phyloP scores from a whole-genome alignment of 2,113 vertebrate genomes.

The Engraulis encrasicolus region DNA sequence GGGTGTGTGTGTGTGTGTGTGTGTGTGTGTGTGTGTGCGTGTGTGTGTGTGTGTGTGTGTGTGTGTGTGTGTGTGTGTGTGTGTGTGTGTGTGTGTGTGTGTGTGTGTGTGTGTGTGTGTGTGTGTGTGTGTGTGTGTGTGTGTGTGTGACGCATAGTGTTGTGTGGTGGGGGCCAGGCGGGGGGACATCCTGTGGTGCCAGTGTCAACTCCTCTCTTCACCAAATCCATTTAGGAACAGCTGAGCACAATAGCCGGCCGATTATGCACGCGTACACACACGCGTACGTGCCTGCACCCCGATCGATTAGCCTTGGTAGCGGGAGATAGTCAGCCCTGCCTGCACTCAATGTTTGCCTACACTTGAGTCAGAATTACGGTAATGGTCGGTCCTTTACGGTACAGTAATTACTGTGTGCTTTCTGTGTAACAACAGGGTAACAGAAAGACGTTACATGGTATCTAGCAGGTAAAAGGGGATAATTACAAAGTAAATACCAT shows the following conservation, averaged over 20 bases:
- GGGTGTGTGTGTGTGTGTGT: no score
- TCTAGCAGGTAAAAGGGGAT: no score
- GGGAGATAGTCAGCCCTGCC: not conserved
- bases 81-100: no score
- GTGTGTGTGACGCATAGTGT: no score
- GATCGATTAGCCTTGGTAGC: not conserved
- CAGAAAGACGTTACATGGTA: no score
- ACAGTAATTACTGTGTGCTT: not conserved
- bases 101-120: not conserved
- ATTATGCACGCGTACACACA: not conserved
- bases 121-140: no score
- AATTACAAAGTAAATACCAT: no score
- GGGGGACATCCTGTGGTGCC: not conserved
- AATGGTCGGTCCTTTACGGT: no score
- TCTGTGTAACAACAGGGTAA: no score
- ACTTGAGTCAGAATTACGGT: not conserved
- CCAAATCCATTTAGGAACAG: conserved; percentile 7
- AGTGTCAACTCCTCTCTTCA: not conserved
- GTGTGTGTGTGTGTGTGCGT: no score
- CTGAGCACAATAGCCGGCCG: not conserved
- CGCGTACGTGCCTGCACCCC: not conserved
- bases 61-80: no score
- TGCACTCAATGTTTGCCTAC: not conserved
- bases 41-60: no score
- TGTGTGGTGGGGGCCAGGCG: not conserved